These are phyloP conservation scores for Pseudopipra pipra DNA, from an alignment of 2,113 vertebrate genomes.

Conservation along the genomic window DNA sequence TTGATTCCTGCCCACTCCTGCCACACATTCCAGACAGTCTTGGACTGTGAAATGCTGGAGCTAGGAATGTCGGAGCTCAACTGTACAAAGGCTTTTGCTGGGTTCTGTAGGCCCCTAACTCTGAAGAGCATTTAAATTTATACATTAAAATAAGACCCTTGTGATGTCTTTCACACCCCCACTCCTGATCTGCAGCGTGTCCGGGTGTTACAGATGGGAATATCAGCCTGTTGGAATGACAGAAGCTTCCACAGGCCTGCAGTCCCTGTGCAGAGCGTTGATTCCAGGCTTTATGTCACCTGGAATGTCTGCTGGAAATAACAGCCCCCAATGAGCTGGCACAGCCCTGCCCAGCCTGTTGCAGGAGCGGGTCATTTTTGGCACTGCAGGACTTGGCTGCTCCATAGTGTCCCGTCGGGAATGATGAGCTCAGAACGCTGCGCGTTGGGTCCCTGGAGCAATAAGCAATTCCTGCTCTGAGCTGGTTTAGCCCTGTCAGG, in stretches of 20 bases:
- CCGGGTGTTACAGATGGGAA: neutral
- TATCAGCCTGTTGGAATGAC: neutral
- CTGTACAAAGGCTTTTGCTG: neutral
- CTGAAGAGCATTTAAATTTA: neutral
- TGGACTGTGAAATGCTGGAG: neutral
- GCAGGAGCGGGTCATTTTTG: neutral
- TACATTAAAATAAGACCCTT: neutral
- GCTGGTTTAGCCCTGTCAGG: neutral
- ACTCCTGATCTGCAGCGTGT: neutral
- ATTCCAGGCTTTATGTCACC: neutral
- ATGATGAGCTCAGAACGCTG: neutral
- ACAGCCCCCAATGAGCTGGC: neutral
- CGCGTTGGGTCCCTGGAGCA: neutral
- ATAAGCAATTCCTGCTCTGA: neutral
- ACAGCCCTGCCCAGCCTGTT: neutral
- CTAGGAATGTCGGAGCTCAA: neutral
- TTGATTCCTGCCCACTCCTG: neutral
- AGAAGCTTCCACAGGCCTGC: neutral
- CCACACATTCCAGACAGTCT: rapidly evolving
- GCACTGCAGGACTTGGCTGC: neutral
- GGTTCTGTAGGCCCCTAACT: neutral
- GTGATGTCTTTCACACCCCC: neutral
- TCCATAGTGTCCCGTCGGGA: rapidly evolving
- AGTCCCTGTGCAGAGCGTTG: rapidly evolving
- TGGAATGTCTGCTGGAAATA: neutral